phyloP scores from a whole-genome alignment of 2,888 invertebrate genomes.

The Eupithecia exiguata region DNA sequence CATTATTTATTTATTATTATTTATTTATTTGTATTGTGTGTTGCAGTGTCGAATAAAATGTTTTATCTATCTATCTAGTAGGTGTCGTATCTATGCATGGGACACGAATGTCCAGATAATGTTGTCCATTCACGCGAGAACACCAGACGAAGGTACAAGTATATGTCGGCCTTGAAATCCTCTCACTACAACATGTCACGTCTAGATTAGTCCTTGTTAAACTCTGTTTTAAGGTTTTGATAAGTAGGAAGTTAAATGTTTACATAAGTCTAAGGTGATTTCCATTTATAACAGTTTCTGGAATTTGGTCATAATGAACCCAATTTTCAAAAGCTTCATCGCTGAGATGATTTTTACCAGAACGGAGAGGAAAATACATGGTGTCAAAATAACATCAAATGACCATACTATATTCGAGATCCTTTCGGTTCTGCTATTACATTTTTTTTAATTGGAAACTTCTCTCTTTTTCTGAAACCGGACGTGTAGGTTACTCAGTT shows the following conservation, averaged over 20 bases:
- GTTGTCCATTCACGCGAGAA: background rate
- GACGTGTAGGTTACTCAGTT: background rate
- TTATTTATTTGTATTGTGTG: too few relatives aligned
- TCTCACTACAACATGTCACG: background rate
- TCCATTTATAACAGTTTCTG: background rate
- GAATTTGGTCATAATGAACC: background rate
- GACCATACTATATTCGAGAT: background rate
- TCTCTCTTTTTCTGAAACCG: background rate
- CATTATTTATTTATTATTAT: too few relatives aligned
- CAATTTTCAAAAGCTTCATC: background rate
- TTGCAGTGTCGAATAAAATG: too few relatives aligned
- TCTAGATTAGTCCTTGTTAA: background rate
- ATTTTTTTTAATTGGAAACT: background rate
- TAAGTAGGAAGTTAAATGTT: too few relatives aligned
- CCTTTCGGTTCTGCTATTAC: background rate
- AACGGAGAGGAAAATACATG: background rate
- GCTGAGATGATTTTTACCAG: background rate
- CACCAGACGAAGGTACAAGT: background rate
- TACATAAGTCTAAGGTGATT: background rate
- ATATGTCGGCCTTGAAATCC: background rate
- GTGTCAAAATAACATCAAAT: background rate
- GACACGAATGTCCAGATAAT: background rate
- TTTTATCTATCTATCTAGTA: background rate
- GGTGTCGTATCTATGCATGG: background rate
- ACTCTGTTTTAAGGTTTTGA: background rate